Evolutionary conservation across 2,888 invertebrate genomes (phyloP).

Genomic region (Xylota sylvarum): DNA sequence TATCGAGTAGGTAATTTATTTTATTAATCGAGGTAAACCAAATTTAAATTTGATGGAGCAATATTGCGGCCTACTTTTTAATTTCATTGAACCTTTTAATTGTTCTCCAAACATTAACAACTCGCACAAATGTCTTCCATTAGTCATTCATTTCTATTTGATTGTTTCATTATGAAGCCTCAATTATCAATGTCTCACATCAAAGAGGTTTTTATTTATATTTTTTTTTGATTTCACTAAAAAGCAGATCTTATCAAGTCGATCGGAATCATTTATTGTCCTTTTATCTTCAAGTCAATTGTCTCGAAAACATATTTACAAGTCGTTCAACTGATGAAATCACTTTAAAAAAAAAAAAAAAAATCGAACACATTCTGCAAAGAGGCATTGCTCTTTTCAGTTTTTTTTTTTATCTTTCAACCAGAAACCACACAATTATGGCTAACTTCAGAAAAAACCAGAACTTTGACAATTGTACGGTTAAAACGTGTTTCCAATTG

Average conservation of each 20-base stretch:
- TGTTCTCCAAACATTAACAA: conserved; percentile 26
- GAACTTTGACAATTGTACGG: conserved; percentile 66
- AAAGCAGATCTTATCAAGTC: conserved; percentile 37
- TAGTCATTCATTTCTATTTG: conserved; percentile 25
- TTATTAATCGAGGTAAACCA: not conserved
- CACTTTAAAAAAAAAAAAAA: conserved; percentile 30
- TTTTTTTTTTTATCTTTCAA: conserved; percentile 12
- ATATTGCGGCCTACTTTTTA: conserved; percentile 19
- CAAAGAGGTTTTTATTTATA: conserved; percentile 13
- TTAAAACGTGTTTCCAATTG: conserved; percentile 73
- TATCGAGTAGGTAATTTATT: not conserved
- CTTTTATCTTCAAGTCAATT: conserved; percentile 39
- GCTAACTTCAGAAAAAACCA: conserved; percentile 50
- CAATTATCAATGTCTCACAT: conserved; percentile 25
- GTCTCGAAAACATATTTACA: conserved; percentile 36
- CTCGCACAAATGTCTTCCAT: conserved; percentile 38
- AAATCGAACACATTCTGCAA: conserved; percentile 27
- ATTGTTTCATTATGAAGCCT: conserved; percentile 26
- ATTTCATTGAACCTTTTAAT: not conserved
- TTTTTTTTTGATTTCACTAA: conserved; percentile 14
- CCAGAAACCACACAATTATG: conserved; percentile 64
- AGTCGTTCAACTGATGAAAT: conserved; percentile 68
- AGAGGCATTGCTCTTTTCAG: conserved; percentile 53
- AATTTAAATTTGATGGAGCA: conserved; percentile 19
- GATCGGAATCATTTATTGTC: conserved; percentile 60